Conservation (phyloP, 53 echinoderm and acorn worm genomes). For the Holothuria leucospilota region DNA sequence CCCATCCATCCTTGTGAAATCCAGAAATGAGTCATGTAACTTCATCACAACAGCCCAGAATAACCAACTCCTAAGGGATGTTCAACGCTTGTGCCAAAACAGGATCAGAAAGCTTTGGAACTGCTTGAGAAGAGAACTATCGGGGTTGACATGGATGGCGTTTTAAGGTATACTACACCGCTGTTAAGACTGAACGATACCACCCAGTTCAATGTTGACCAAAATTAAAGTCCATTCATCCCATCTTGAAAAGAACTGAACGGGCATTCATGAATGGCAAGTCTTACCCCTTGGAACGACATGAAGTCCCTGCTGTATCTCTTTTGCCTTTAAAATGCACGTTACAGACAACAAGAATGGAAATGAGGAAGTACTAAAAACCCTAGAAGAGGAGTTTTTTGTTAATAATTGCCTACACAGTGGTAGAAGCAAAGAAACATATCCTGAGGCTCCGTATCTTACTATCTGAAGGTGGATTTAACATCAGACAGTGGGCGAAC, state of each 20-base stretch:
- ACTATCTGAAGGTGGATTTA: slow-evolving; percentile 49
- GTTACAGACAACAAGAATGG: slow-evolving; percentile 6
- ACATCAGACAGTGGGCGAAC: slow-evolving; percentile 59
- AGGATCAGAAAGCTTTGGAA: no score
- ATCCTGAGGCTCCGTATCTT: slow-evolving; percentile 16
- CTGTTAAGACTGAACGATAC: background rate
- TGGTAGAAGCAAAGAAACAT: slow-evolving; percentile 5
- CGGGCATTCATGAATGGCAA: slow-evolving; percentile 19
- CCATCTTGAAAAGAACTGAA: background rate
- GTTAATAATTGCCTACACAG: slow-evolving; percentile 41
- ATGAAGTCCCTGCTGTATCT: slow-evolving; percentile 51
- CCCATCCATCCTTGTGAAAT: no score
- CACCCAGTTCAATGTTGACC: background rate
- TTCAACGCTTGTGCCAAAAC: no score
- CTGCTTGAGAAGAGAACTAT: no score
- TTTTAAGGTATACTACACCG: no score
- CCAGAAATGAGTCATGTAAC: no score
- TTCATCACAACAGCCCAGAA: no score
- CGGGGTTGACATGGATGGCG: no score
- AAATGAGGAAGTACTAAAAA: background rate
- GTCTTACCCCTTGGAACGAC: slow-evolving; percentile 48
- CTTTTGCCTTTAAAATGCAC: slow-evolving; percentile 44
- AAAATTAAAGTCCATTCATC: background rate
- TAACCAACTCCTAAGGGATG: no score
- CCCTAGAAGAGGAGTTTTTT: slow-evolving; percentile 34